Evolutionary conservation across 2,113 vertebrate genomes (phyloP).

Genomic region (Psilopsiagon aymara): DNA sequence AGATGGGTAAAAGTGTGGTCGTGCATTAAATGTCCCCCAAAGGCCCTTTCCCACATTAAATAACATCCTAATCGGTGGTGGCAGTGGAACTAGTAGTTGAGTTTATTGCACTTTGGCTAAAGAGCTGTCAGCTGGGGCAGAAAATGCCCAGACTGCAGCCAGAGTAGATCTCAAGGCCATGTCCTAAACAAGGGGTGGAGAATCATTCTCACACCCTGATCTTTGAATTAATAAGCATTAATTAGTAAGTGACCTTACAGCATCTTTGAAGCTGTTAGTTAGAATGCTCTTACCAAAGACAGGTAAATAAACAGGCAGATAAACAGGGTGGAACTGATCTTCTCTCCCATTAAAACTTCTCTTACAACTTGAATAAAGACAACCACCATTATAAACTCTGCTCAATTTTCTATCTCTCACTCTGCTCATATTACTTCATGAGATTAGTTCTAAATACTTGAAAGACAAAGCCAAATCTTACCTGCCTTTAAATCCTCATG

Average conservation of each 20-base stretch:
- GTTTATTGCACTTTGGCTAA: neutral
- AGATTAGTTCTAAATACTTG: neutral
- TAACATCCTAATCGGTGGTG: neutral
- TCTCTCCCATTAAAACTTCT: neutral
- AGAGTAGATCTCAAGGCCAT: neutral
- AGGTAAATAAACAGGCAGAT: neutral
- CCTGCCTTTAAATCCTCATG: neutral
- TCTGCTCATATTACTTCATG: neutral
- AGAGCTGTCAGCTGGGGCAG: neutral
- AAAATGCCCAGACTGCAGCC: neutral
- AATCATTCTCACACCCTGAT: neutral
- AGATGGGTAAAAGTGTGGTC: neutral
- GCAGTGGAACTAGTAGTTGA: neutral
- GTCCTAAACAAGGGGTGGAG: neutral
- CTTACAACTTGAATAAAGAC: neutral
- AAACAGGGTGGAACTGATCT: neutral
- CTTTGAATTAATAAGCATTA: neutral
- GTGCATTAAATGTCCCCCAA: neutral
- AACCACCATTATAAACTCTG: neutral
- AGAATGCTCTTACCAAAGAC: neutral
- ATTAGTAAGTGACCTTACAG: neutral
- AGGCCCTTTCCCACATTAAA: neutral
- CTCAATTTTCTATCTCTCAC: neutral
- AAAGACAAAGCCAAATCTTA: neutral
- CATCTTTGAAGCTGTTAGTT: neutral